Evolutionary conservation across 2,888 invertebrate species (phyloP), one percentile per base, ranked within the genome.

Genomic region (Magallana nippona): DNA sequence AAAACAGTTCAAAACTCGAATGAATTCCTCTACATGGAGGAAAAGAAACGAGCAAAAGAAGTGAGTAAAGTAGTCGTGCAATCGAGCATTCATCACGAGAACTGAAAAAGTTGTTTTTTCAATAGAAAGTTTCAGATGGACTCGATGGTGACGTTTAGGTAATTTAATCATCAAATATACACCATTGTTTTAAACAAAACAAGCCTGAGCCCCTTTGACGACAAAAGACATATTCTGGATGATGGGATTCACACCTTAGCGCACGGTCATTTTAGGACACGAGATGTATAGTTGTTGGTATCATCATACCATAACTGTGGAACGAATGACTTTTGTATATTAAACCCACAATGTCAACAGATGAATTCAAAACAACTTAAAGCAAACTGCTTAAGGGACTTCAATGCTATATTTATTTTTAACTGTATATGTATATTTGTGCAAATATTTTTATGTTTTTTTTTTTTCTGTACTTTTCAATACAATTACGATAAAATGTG

Each of bases 211-310:
- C 86, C 87, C 27, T 84, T 86, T 57, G 88, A 89, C 78, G 84
- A 83, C 62, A 88, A 89, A 84, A 55, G 86, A 78, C 85, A 84
- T 71, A 86, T 87, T 58, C 58, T 84, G 44, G 44, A 71, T 1
- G 84, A 86, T 83, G 86, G 86, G 55, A 82, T 86, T 79, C 86
- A 82, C 80, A 86, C 86, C 81, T 60, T 88, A 86, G 85, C 89
- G 85, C 89, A 87, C 86, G 87, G 86, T 83, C 84, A 87, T 84
- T 77, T 78, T 62, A 62, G 22, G 62, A 62, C 62, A 19, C 2
- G 11, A 62, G 22, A 62, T 19, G 80, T 17, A 44, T 22, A 3
- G 13, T 2, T n/a, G n/a, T n/a, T n/a, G n/a, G n/a, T n/a, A n/a
- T n/a, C n/a, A n/a, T n/a, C n/a, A n/a, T n/a, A n/a, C n/a, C n/a